phyloP scores from a whole-genome alignment of 2,797 vertebrate genomes.

The Acanthis flammea region DNA sequence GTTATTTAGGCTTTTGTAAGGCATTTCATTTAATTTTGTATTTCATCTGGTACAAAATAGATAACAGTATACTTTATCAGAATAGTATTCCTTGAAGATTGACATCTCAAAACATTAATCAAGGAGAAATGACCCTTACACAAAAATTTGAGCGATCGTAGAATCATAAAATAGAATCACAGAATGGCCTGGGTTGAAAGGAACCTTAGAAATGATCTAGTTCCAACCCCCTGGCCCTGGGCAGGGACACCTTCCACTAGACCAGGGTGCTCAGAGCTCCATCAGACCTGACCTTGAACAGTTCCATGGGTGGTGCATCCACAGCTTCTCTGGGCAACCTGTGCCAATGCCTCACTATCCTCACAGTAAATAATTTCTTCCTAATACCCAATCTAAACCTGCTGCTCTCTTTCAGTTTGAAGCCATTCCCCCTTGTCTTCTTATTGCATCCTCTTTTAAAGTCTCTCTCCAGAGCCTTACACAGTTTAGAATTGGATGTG shows the following conservation, averaged over 20 bases:
- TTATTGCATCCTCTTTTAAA: neutral
- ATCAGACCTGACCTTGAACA: neutral
- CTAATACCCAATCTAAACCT: neutral
- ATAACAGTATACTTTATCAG: neutral
- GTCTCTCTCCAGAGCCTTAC: neutral
- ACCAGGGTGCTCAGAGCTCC: rapidly evolving
- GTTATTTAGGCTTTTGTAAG: neutral
- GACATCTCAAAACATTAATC: neutral
- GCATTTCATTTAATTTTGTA: neutral
- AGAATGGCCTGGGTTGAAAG: neutral
- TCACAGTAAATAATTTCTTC: neutral
- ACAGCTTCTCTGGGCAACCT: neutral
- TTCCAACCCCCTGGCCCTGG: neutral
- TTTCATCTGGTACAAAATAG: neutral
- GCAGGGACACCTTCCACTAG: neutral
- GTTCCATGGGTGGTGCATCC: neutral
- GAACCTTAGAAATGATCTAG: neutral
- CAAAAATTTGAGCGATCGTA: neutral
- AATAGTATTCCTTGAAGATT: neutral
- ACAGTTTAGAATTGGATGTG: neutral
- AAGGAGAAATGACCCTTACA: neutral
- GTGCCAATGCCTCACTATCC: neutral
- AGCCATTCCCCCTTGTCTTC: neutral
- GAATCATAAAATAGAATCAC: neutral
- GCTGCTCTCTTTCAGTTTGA: rapidly evolving